These are phyloP conservation scores for Chionis minor DNA, from an alignment of 2,113 vertebrate species.

Conservation along the genomic window DNA sequence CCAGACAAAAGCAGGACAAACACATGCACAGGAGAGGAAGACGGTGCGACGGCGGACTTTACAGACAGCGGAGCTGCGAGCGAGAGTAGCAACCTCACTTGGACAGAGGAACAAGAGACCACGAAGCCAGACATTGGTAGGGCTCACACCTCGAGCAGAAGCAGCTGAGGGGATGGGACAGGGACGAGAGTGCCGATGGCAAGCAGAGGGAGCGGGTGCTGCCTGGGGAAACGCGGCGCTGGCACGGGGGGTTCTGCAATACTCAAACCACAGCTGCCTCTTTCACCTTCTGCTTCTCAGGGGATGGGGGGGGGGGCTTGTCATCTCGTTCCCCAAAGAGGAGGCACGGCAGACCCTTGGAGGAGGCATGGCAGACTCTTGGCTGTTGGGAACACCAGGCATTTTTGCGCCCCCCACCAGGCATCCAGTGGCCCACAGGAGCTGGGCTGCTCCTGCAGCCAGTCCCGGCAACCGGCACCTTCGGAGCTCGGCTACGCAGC, in stretches of 20 bases:
- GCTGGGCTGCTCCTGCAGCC: not conserved
- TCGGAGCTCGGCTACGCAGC: fast-evolving
- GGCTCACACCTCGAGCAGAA: not conserved
- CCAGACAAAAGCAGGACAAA: not conserved
- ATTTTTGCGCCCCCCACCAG: fast-evolving
- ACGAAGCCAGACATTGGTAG: not conserved
- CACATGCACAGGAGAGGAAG: not conserved
- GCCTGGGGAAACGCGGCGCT: not conserved
- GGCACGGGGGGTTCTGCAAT: not conserved
- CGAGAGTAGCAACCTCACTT: not conserved
- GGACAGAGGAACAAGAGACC: not conserved
- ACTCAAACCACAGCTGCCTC: not conserved
- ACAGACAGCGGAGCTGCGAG: not conserved
- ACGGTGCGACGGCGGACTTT: not conserved
- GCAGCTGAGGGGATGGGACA: fast-evolving
- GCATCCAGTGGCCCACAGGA: fast-evolving
- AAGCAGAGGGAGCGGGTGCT: not conserved
- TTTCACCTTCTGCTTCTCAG: not conserved
- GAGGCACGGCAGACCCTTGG: fast-evolving
- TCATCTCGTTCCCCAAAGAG: fast-evolving
- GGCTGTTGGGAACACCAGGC: not conserved
- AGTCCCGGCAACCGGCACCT: fast-evolving
- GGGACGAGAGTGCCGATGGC: not conserved
- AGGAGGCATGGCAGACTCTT: fast-evolving
- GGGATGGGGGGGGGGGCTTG: fast-evolving